Base-by-base conservation (phyloP, 2,888 invertebrate species). In the Tortrix viridana region DNA sequence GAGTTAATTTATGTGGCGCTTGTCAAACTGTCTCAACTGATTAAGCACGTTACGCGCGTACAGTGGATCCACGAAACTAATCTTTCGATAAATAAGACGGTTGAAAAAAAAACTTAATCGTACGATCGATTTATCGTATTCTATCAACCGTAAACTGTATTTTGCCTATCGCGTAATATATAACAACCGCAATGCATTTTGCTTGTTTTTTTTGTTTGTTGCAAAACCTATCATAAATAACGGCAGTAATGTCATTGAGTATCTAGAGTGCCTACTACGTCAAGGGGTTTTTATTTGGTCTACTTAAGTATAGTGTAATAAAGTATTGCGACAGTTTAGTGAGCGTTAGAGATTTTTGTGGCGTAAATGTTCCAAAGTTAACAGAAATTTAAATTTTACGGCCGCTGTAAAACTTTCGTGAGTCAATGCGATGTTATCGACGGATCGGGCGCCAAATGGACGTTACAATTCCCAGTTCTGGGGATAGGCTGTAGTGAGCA, bases 361-460 rank as follows among this genome's bases (percentile, higher is more conserved):
- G 14, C 16, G 20, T 14, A 20, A 32, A 19, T 50, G 37, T 37
- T 50, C 50, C 50, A 50, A 16, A 38, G 20, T 44, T 26, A 26
- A 37, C 44, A 55, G 43, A 54, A 56, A 56, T 55, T 43, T 44
- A 37, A 50, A 62, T 56, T 37, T 20, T 12, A 37, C 37, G 44
- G 41, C 48, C 22, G 14, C 38, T 62, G 46, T 55, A 54, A 50
- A 50, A 23, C 18, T 46, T 41, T 5, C 52, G 46, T 41, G 23
- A 38, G n/a, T 23, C 38, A 37, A 49, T 44, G 18, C 22, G 49
- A 55, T 52, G 57, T 62, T 62, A 57, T 57, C 23, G 52, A 49
- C n/a, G 46, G 56, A 19, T 49, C 23, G 46, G 46, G 50, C 57
- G 52, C 52, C 57, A 57, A 62, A 47, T 52, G 50, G 41, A 62